A percentile compares a stretch with the other conserved stretches of the same genome.
These are phyloP conservation scores for Drosophila sp. DNA, from an alignment of 1,140 invertebrate species.

Conservation along the genomic window DNA sequence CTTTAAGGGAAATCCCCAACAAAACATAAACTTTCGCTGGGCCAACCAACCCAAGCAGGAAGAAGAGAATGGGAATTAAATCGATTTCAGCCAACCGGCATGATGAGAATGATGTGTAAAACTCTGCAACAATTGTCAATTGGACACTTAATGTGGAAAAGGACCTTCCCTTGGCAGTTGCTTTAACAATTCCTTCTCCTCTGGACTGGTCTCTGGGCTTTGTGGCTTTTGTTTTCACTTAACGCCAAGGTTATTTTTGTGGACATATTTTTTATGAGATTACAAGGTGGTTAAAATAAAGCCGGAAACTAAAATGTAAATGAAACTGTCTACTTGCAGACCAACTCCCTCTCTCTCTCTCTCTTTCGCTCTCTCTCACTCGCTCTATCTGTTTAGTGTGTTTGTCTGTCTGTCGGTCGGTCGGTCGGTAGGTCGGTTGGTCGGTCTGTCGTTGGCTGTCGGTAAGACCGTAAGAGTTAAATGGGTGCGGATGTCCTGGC, in stretches of 20 bases:
- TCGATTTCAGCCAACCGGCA: neutral
- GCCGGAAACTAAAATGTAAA: constrained; percentile 73
- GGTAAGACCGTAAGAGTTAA: constrained; percentile 50
- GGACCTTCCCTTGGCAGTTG: neutral
- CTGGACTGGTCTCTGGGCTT: neutral
- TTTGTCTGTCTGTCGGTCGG: neutral
- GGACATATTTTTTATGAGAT: constrained; percentile 61
- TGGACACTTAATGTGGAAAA: neutral
- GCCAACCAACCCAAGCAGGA: too few relatives aligned
- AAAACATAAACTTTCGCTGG: too few relatives aligned
- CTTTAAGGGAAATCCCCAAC: too few relatives aligned
- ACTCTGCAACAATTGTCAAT: constrained; percentile 2
- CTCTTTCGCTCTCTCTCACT: constrained; percentile 9
- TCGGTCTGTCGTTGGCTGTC: neutral
- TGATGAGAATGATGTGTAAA: neutral
- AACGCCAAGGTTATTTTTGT: constrained; percentile 1
- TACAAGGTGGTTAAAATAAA: constrained; percentile 70
- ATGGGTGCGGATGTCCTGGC: constrained; percentile 54
- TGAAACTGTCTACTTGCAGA: constrained; percentile 51
- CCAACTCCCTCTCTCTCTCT: neutral
- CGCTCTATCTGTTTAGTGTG: neutral
- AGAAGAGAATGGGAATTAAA: neutral
- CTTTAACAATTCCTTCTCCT: neutral
- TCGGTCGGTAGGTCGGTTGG: neutral
- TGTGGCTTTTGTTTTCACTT: constrained; percentile 4